Evolutionary conservation across 1,140 invertebrate species (phyloP), one percentile per base, ranked within the genome.

Genomic region (Calliphora vicina): DNA sequence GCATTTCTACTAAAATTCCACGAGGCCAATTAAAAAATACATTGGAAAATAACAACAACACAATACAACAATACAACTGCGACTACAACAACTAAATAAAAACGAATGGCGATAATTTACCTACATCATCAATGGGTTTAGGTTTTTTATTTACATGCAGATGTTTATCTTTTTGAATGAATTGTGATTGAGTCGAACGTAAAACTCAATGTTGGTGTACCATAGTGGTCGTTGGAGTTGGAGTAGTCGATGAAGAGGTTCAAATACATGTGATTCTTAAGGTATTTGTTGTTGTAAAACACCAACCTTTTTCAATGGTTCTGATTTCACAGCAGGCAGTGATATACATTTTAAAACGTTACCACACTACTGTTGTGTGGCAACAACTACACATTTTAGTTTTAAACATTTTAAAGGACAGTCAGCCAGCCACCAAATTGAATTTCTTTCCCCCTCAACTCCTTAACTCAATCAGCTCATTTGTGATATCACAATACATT

Each of bases 1-100:
- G 74, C 74, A 78, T 78, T 78, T 78, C 74, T 78, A 78, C 74
- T 78, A 78, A 78, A 78, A 78, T 78, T 78, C 74, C 74, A 78
- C 74, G 74, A 78, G 74, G 84, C 83, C 83, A 82, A 72, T 82
- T 57, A 57, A 82, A 82, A 57, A 82, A 82, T 73, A 82, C 67
- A 71, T 45, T 84, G 81, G 78, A 71, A 67, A 73, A 80, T 76
- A 84, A 83, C 83, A 83, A 81, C 67, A 82, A 57, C 82, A 83
- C 76, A 84, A 83, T 80, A 84, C 35, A n/a, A 35, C 20, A 83
- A 67, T 12, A 78, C 71, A 83, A 78, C 42, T 76, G 61, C 10
- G 8, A 72, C 74, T 13, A 26, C 74, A 80, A 26, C 43, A 81
- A n/a, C n/a, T 26, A 71, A 67, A 78, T 45, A 78, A 81, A 67